phyloP scores from a whole-genome alignment of 2,113 vertebrate species.

The Phocoena sinus region DNA sequence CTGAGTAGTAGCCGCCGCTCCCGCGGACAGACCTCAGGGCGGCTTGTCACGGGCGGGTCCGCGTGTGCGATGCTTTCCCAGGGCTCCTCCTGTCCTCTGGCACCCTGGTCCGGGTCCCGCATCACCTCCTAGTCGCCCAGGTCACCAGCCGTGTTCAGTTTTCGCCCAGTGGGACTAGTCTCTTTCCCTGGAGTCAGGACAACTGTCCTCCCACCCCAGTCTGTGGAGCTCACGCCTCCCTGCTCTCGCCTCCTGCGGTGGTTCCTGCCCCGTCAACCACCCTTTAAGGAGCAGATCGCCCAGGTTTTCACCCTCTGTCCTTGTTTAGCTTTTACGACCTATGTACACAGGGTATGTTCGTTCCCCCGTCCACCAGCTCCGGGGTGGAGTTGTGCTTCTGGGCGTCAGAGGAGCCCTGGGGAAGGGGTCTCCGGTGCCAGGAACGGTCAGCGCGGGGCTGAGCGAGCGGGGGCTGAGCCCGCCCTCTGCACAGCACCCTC shows the following conservation, averaged over 20 bases:
- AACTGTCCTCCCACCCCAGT: fast-evolving
- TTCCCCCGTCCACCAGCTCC: neutral
- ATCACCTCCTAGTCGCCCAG: neutral
- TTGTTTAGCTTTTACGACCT: neutral
- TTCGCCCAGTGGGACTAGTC: neutral
- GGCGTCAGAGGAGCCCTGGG: neutral
- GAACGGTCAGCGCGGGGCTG: fast-evolving
- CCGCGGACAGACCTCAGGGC: fast-evolving
- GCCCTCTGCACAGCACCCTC: neutral
- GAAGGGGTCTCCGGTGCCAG: neutral
- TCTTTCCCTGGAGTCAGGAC: neutral
- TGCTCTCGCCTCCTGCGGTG: no score
- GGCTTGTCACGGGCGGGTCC: fast-evolving
- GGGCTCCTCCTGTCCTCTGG: fast-evolving
- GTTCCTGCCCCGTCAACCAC: neutral
- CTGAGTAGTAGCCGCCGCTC: fast-evolving
- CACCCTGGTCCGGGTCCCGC: neutral
- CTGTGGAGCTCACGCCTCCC: neutral
- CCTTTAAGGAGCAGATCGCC: fast-evolving
- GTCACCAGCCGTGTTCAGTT: neutral
- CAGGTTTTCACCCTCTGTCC: neutral
- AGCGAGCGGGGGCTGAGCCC: fast-evolving
- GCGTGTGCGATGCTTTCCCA: fast-evolving
- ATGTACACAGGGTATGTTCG: neutral
- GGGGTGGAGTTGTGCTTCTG: neutral